Evolutionary conservation across 1,140 invertebrate species (phyloP).

Genomic region (Temnothorax nylanderi): DNA sequence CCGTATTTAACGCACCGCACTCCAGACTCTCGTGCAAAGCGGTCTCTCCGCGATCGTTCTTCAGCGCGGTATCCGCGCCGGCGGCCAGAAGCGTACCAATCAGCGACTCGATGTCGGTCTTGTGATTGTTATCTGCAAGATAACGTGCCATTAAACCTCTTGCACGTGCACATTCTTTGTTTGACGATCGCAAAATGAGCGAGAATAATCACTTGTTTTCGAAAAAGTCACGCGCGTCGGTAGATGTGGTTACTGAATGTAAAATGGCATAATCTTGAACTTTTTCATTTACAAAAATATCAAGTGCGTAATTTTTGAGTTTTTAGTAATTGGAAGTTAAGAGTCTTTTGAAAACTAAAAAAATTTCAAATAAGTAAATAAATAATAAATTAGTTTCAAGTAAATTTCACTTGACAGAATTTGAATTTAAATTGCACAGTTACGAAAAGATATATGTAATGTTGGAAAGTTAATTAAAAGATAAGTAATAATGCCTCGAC

Average conservation of each 20-base stretch:
- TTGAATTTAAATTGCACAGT: neutral
- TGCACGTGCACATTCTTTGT: neutral
- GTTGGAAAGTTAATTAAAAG: neutral
- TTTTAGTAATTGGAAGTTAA: neutral
- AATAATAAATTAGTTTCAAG: neutral
- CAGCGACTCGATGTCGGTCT: conserved; percentile 78
- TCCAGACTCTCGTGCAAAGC: conserved; percentile 86
- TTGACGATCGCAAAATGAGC: neutral
- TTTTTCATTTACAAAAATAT: neutral
- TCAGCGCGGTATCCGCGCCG: conserved; percentile 83
- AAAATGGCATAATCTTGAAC: neutral
- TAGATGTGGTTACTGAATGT: neutral
- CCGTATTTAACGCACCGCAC: conserved; percentile 79
- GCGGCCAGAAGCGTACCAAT: conserved; percentile 82
- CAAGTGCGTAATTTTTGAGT: neutral
- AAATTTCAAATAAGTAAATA: neutral
- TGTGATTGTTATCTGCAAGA: conserved; percentile 76
- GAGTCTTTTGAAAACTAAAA: neutral
- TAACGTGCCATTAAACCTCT: neutral
- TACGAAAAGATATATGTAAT: too few species aligned
- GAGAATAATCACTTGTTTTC: neutral
- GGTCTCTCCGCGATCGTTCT: conserved; percentile 85
- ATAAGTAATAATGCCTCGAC: neutral
- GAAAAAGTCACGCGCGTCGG: neutral
- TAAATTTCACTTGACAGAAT: neutral